Evolutionary conservation across 2,888 invertebrate genomes (phyloP).

Genomic region (Auanema sp.): DNA sequence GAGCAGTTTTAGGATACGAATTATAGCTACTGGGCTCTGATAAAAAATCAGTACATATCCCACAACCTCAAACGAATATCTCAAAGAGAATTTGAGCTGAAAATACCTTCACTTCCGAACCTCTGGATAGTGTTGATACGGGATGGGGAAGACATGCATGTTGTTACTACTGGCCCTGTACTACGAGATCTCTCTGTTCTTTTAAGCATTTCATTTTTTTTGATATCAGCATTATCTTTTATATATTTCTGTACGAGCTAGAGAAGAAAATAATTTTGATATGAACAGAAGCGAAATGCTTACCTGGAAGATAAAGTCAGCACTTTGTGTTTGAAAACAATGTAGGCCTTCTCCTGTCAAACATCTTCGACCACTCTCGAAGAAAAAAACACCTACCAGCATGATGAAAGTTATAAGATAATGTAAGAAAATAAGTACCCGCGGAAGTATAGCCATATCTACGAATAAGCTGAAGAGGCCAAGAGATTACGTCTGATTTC

Average conservation of each 20-base stretch:
- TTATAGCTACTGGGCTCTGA: background rate
- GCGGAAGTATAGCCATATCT: slow-evolving; percentile 60
- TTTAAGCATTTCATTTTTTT: background rate
- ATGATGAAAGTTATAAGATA: background rate
- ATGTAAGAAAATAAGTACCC: slow-evolving; percentile 23
- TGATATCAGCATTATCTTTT: slow-evolving; percentile 34
- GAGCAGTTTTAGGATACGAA: background rate
- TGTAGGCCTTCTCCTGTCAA: slow-evolving; percentile 60
- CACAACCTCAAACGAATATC: background rate
- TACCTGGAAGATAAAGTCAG: slow-evolving; percentile 59
- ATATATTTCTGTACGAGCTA: slow-evolving; percentile 46
- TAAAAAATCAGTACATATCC: slow-evolving; percentile 2
- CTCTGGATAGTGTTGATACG: slow-evolving; percentile 49
- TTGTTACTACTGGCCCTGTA: slow-evolving; percentile 19
- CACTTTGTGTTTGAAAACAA: slow-evolving; percentile 59
- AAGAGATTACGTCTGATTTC: slow-evolving; percentile 43
- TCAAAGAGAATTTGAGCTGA: background rate
- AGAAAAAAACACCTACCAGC: slow-evolving; percentile 52
- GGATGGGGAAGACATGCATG: no score
- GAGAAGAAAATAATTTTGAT: background rate
- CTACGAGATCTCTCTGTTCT: slow-evolving; percentile 27
- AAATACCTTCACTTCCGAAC: slow-evolving; percentile 54
- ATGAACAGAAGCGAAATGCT: background rate
- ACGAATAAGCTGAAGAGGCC: slow-evolving; percentile 56
- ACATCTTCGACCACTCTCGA: slow-evolving; percentile 59